Evolutionary conservation across 2,797 vertebrate species (phyloP), one percentile per base, ranked within the genome.

Genomic region (Malacoraja senta): DNA sequence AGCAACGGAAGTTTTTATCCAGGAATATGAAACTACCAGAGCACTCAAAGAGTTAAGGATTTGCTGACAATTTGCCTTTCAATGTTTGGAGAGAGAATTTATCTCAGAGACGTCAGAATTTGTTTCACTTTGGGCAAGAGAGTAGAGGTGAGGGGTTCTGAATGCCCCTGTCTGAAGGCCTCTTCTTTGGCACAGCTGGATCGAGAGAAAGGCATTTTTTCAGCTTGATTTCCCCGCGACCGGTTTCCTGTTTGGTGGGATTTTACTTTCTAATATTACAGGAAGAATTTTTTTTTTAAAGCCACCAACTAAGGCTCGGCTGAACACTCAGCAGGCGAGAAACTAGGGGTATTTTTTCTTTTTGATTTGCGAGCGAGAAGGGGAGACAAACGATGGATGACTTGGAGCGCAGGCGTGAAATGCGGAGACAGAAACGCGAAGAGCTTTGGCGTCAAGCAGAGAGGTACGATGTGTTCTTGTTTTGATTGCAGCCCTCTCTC

Each of bases 401-500:
- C 71, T 58, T 72, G 15, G 93, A 93, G 74, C 68, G 63, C 38
- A 35, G 93, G 63, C 93, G 71, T 65, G 86, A 93, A 71, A 65
- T 72, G 38, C 63, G 86, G 61, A 72, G 68, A 65, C 68, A 93
- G 93, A 93, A 93, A 78, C 86, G 86, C 21, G 93, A 93, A 91
- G 93, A 93, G 21, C 80, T 93, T 53, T 86, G 93, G 88, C 81
- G 81, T 78, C 80, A 93, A 77, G 88, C 93, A 53, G 93, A 93
- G 86, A 86, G 93, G 93, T 93, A 92, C 71, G 38, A 29, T 92
- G 53, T 76, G 38, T 58, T 53, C 38, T 29, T 58, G 35, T 76
- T 76, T 92, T 74, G 84, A 88, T 88, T 88, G 63, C 8, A 35
- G n/a, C 76, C 71, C 76, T 74, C 7, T 32, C 88, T 91, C 65